Conservation (phyloP, 2,113 vertebrate species). For the Crotalus horridus region DNA sequence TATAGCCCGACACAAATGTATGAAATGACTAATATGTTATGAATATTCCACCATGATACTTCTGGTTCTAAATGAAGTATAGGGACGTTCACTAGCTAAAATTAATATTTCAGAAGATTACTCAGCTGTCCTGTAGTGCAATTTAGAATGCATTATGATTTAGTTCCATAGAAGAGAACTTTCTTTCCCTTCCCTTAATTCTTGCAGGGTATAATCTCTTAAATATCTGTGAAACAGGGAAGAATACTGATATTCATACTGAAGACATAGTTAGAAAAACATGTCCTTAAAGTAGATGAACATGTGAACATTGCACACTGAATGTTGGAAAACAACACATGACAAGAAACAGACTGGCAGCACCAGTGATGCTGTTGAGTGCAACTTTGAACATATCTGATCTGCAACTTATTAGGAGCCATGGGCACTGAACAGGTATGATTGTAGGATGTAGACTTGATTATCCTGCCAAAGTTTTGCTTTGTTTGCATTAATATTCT, state of each 20-base stretch:
- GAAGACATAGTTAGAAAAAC: background rate
- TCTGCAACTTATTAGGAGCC: background rate
- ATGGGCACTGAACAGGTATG: background rate
- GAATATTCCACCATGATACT: conserved; percentile 1
- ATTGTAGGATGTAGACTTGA: background rate
- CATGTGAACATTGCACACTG: background rate
- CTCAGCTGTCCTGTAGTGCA: conserved; percentile 41
- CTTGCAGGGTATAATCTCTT: background rate
- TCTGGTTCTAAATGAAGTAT: background rate
- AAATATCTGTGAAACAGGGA: background rate
- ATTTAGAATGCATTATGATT: conserved; percentile 37
- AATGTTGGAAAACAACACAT: background rate
- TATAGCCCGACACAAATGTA: background rate
- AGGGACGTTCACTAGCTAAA: conserved; percentile 27
- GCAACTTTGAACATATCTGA: background rate
- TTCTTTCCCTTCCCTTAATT: background rate
- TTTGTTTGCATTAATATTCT: background rate
- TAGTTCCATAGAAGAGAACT: background rate
- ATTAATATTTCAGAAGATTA: conserved; percentile 26
- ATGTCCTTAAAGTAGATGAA: background rate
- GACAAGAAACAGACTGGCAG: background rate
- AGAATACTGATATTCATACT: background rate
- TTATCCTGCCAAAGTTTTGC: background rate
- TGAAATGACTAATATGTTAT: background rate
- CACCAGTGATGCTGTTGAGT: background rate